Evolutionary conservation across 2,888 invertebrate genomes (phyloP), one percentile per base, ranked within the genome.

Genomic region (Himalopsyche japonica): DNA sequence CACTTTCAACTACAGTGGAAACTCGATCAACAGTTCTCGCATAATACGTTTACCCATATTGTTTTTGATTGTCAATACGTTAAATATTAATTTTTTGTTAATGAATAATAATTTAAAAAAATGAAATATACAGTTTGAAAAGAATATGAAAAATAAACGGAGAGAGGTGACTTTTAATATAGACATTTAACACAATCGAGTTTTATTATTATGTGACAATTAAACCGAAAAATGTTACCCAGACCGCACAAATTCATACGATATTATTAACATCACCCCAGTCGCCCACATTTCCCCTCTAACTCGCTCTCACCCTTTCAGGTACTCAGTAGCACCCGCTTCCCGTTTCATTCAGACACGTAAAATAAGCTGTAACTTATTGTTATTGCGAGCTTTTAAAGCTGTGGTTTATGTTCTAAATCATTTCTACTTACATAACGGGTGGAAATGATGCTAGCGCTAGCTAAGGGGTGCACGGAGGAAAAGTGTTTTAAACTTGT

Each of bases 361-460:
- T 87, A 86, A 70, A 82, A 88, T 91, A 91, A 92, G 91, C 91
- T 89, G 90, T 92, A 92, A 92, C 92, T 92, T 92, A 92, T 92
- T 92, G 92, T 92, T 92, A 92, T 92, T 91, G 92, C 91, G 89
- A 89, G 89, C 89, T 86, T 91, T 90, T 90, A 91, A 92, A 91
- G 91, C 90, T 90, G 90, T 91, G 92, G 92, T 92, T 92, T 92
- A 92, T 92, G 92, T 91, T 87, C 87, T 86, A 87, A 87, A 88
- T 88, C 88, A 87, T 85, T 86, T 83, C 85, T 83, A 84, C 85
- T 86, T 86, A 86, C 86, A 86, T 81, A 85, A 83, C 81, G 83
- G 85, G 83, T 57, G 57, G 57, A 57, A 57, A 57, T 57, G 57
- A 57, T 24, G 57, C 57, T 57, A 57, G 57, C 57, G 57, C 57